Evolutionary conservation across 2,113 vertebrate genomes (phyloP).

Genomic region (Regulus satrapa): DNA sequence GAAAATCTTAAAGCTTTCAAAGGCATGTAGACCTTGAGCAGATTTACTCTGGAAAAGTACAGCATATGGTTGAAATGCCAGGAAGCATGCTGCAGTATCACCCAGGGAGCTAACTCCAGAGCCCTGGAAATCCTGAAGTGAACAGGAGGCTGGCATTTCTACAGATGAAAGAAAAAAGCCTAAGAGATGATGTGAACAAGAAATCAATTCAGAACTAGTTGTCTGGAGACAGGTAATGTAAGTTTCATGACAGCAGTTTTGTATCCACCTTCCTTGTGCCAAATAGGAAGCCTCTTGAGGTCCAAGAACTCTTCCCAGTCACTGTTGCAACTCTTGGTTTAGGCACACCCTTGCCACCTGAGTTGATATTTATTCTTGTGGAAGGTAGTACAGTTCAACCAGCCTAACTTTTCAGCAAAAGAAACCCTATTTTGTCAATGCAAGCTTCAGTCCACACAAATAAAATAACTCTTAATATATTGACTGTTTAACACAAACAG

Average conservation of each 20-base stretch:
- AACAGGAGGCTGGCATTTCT: neutral
- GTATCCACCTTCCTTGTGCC: neutral
- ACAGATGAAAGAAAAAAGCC: neutral
- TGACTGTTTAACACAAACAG: neutral
- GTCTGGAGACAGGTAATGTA: neutral
- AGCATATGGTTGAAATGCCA: neutral
- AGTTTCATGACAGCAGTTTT: neutral
- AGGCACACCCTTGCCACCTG: neutral
- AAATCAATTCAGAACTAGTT: neutral
- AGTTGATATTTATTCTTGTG: neutral
- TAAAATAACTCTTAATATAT: neutral
- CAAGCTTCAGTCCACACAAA: neutral
- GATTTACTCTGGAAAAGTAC: neutral
- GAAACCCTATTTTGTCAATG: neutral
- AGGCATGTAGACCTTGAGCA: neutral
- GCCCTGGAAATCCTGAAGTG: neutral
- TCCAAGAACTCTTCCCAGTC: neutral
- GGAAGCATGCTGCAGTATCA: neutral
- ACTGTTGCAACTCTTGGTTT: neutral
- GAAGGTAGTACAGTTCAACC: neutral
- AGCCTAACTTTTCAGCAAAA: neutral
- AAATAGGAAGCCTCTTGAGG: neutral
- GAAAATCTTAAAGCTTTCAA: neutral
- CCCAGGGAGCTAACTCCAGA: neutral
- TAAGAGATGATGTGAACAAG: neutral